A percentile compares a stretch with the other conserved stretches of the same genome.
phyloP scores from a whole-genome alignment of 2,113 vertebrate genomes.

The Peromyscus polionotus region DNA sequence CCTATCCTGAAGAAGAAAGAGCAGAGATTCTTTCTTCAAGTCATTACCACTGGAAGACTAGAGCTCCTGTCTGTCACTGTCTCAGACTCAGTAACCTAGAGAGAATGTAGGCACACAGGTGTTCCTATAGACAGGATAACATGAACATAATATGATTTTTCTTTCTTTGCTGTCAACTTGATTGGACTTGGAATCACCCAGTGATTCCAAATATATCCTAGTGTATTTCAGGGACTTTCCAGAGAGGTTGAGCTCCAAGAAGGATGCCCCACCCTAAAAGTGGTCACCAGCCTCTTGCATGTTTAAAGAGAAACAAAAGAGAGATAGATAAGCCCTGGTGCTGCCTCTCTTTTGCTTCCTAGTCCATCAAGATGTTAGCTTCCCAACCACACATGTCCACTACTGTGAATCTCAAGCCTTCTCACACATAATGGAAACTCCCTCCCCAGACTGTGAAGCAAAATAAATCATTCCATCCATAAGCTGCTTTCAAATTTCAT shows the following conservation, averaged over 20 bases:
- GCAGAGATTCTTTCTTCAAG: neutral
- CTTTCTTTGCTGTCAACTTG: neutral
- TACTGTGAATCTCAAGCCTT: neutral
- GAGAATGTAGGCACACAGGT: neutral
- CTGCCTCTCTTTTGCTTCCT: neutral
- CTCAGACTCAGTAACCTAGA: neutral
- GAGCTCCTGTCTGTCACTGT: neutral
- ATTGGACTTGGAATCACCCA: neutral
- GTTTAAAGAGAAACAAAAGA: neutral
- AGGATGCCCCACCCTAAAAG: neutral
- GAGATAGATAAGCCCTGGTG: neutral
- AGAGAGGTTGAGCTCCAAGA: too few relatives aligned
- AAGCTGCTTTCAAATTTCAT: neutral
- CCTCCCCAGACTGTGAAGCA: neutral
- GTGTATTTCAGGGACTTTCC: neutral
- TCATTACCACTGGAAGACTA: constrained; percentile 4
- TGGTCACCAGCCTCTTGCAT: neutral
- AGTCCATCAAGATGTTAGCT: neutral
- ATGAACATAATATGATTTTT: neutral
- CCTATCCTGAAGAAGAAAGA: neutral
- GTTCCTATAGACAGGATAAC: neutral
- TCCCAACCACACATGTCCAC: neutral
- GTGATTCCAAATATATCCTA: too few relatives aligned
- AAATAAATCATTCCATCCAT: neutral
- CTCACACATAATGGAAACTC: neutral